phyloP scores from a whole-genome alignment of 1,140 invertebrate species.

The Hormaphis cornu region DNA sequence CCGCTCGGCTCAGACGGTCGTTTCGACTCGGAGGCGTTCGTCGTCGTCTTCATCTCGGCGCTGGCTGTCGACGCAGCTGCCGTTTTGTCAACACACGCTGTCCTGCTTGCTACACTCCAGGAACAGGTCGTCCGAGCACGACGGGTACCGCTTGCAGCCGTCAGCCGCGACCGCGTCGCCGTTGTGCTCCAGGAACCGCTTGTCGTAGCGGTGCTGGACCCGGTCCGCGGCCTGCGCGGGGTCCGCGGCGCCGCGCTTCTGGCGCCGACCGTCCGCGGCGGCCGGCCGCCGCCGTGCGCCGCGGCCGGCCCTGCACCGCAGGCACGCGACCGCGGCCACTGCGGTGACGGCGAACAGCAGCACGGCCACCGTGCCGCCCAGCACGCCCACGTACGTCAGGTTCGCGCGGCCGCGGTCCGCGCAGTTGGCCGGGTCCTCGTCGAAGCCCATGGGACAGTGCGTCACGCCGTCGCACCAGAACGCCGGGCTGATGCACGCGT shows the following conservation, averaged over 20 bases:
- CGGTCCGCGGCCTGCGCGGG: background rate
- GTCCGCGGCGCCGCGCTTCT: constrained; percentile 41
- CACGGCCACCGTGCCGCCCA: background rate
- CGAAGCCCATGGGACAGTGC: constrained; percentile 64
- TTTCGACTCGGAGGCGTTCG: background rate
- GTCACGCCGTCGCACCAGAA: constrained; percentile 63
- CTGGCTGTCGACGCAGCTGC: constrained; percentile 52
- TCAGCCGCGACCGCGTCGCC: constrained; percentile 38
- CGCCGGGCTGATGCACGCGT: constrained; percentile 62
- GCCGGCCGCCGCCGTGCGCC: background rate
- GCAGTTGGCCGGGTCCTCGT: constrained; percentile 62
- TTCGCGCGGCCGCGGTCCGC: constrained; percentile 52
- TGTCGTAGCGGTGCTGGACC: constrained; percentile 38
- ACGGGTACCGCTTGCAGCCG: constrained; percentile 40
- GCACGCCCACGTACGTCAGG: background rate
- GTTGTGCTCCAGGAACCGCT: constrained; percentile 35
- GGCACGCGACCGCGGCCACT: background rate
- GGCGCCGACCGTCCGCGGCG: constrained; percentile 36
- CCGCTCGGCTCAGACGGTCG: background rate
- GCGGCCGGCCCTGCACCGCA: background rate
- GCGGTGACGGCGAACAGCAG: constrained; percentile 2
- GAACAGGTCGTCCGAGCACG: constrained; percentile 46
- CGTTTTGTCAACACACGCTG: constrained; percentile 62
- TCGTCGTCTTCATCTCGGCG: constrained; percentile 37
- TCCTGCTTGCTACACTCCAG: constrained; percentile 54